Evolutionary conservation across 2,888 invertebrate genomes (phyloP).

Genomic region (Pediacus dermestoides): DNA sequence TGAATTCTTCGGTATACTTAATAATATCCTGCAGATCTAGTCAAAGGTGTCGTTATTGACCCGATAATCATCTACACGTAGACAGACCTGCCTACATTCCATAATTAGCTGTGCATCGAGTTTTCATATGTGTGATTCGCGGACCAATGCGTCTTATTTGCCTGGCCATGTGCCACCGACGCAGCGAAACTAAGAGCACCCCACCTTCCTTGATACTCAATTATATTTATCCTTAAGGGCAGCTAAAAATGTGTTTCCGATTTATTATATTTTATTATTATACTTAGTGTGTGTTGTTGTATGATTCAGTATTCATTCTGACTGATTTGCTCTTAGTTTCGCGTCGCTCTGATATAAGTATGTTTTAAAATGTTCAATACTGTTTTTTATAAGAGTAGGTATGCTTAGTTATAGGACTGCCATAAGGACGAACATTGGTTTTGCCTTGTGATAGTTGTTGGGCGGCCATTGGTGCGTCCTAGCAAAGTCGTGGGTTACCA

Average conservation of each 20-base stretch:
- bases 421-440: conserved; percentile 17
- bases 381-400: conserved; percentile 40
- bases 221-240: neutral
- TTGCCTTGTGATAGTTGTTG: conserved; percentile 47
- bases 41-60: conserved; percentile 34
- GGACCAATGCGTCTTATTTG: conserved; percentile 49
- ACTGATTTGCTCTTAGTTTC: conserved; percentile 43
- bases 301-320: conserved; percentile 22
- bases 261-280: too few species aligned
- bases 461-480: conserved; percentile 33
- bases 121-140: conserved; percentile 42
- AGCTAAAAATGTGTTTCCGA: conserved; percentile 5
- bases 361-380: conserved; percentile 43
- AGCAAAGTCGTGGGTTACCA: conserved; percentile 22
- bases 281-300: too few species aligned
- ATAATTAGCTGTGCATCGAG: conserved; percentile 45
- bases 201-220: conserved; percentile 1
- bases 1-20: conserved; percentile 15
- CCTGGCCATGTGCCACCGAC: conserved; percentile 37
- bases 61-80: conserved; percentile 17
- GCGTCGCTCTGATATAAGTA: conserved; percentile 37
- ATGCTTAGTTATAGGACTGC: conserved; percentile 28
- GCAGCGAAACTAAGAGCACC: conserved; percentile 44
- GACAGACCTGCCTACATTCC: conserved; percentile 47
- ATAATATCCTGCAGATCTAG: conserved; percentile 39